Percentiles rank a stretch among this genome's conserved stretches.
phyloP scores from a whole-genome alignment of 1,140 invertebrate species.

The Lepidurus packardi region DNA sequence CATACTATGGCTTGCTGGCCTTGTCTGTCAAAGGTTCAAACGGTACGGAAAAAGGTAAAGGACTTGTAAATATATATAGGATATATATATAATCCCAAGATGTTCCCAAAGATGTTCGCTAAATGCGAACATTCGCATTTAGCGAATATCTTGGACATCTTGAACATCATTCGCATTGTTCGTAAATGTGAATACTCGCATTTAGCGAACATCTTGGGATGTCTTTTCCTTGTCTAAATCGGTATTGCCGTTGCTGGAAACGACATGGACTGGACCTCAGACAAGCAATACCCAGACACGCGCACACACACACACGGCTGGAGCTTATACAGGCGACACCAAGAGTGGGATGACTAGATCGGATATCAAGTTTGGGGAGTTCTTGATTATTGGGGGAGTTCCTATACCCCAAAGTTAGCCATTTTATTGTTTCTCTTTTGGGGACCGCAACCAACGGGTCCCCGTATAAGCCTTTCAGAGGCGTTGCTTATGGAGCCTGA shows the following conservation, averaged over 20 bases:
- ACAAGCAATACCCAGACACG: not conserved
- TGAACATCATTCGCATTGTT: too few relatives aligned
- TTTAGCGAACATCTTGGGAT: not conserved
- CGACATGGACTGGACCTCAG: too few relatives aligned
- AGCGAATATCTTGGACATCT: too few relatives aligned
- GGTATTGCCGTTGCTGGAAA: not conserved
- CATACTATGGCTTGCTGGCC: not conserved
- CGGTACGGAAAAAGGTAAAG: not conserved
- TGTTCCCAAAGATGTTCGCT: too few relatives aligned
- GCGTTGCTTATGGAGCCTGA: conserved; percentile 2
- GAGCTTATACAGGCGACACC: not conserved
- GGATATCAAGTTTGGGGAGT: not conserved
- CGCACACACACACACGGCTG: not conserved
- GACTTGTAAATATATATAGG: not conserved
- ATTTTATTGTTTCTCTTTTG: not conserved
- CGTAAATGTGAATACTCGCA: too few relatives aligned
- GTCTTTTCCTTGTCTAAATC: not conserved
- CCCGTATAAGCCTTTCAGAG: not conserved
- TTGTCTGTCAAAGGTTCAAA: conserved; percentile 7
- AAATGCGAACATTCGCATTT: too few relatives aligned
- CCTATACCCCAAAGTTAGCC: not conserved
- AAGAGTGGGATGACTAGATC: not conserved
- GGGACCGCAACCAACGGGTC: not conserved
- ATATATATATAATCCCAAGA: too few relatives aligned
- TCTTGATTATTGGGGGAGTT: not conserved